A percentile compares a stretch with the other conserved stretches of the same genome.
Conservation (phyloP, 2,113 vertebrate species). For the Oenanthe melanoleuca region DNA sequence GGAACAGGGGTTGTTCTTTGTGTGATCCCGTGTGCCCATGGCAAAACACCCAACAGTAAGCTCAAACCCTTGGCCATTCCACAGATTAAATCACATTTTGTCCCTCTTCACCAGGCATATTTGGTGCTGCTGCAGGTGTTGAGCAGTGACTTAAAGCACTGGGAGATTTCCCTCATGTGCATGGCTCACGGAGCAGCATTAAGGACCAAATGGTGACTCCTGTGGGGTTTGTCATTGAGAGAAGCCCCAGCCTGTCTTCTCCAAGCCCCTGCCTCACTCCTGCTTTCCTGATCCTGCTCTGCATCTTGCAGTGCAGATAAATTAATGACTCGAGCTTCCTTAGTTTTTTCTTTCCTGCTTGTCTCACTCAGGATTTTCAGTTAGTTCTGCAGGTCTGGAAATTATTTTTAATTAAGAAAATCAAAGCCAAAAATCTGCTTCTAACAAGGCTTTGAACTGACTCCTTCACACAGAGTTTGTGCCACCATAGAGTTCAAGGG, state of each 20-base stretch:
- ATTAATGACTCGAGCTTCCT: background rate
- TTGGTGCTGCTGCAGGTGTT: background rate
- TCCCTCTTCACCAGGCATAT: background rate
- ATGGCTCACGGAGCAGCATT: background rate
- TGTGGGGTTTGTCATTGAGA: background rate
- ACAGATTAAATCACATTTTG: background rate
- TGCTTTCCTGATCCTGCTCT: background rate
- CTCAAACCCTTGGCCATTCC: background rate
- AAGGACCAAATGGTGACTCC: background rate
- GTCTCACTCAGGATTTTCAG: background rate
- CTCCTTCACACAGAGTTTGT: background rate
- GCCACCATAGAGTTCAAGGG: background rate
- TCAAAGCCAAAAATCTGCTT: background rate
- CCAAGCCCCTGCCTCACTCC: background rate
- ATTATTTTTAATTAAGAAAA: background rate
- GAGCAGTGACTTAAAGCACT: background rate
- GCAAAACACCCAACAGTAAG: background rate
- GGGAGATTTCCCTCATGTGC: background rate
- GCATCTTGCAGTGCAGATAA: background rate
- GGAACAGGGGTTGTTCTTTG: rapidly evolving
- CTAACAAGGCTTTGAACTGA: background rate
- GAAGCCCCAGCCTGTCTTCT: background rate
- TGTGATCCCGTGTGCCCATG: rapidly evolving
- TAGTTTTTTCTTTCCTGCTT: background rate
- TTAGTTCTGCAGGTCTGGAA: background rate